A percentile compares a stretch with the other conserved stretches of the same genome.
Evolutionary conservation across 2,888 invertebrate species (phyloP).

Genomic region (Sminthurinus aureus): DNA sequence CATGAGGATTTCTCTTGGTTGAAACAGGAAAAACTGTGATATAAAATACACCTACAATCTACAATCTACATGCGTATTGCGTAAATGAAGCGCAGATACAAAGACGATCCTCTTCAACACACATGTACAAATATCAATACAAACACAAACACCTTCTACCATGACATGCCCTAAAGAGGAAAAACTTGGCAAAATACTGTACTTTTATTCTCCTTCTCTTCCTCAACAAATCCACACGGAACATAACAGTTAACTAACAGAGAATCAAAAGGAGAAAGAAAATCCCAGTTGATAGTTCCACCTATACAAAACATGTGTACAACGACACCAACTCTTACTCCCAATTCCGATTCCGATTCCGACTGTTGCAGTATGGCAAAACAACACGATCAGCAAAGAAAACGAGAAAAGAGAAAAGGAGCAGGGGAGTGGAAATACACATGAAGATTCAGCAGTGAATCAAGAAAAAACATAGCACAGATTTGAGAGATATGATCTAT

Average conservation of each 20-base stretch:
- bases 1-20: slow-evolving; percentile 4
- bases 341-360: background rate
- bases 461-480: slow-evolving; percentile 16
- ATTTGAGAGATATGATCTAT: slow-evolving; percentile 25
- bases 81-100: background rate
- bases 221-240: background rate
- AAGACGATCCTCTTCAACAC: background rate
- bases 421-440: background rate
- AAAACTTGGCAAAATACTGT: slow-evolving; percentile 31
- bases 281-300: background rate
- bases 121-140: background rate
- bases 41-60: too few species aligned
- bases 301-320: background rate
- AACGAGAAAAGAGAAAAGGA: background rate
- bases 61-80: background rate
- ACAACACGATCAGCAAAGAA: background rate
- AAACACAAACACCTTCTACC: background rate
- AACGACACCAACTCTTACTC: background rate
- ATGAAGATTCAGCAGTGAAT: slow-evolving; percentile 21
- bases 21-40: too few species aligned
- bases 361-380: slow-evolving; percentile 8
- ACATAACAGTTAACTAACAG: slow-evolving; percentile 12
- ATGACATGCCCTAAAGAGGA: slow-evolving; percentile 1
- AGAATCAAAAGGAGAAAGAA: slow-evolving; percentile 17
- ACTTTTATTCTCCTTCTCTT: background rate